Conservation (phyloP, 1,140 invertebrate genomes). For the Lepidurus packardi region DNA sequence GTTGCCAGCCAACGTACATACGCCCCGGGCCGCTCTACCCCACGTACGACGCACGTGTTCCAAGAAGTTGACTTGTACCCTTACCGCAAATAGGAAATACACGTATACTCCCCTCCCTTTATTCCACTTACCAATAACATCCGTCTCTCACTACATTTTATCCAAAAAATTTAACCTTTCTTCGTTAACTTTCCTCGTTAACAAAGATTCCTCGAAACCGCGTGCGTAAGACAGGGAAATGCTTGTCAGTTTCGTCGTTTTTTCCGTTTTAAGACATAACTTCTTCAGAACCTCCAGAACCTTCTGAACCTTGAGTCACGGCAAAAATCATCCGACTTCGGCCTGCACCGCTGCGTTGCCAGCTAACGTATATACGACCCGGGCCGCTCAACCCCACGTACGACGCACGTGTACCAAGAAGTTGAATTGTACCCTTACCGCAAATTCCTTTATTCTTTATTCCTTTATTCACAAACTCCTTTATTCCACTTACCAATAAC, state of each 20-base stretch:
- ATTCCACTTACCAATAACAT: not conserved
- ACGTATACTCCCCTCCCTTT: not conserved
- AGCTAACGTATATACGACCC: conserved; percentile 5
- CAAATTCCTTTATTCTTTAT: too few species aligned
- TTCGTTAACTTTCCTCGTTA: too few species aligned
- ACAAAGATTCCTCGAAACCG: too few species aligned
- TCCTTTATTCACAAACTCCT: too few species aligned
- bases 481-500: not conserved
- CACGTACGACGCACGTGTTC: conserved; percentile 17
- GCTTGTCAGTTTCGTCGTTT: too few species aligned
- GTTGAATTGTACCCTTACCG: conserved; percentile 20
- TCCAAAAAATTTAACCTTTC: not conserved
- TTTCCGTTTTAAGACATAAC: too few species aligned
- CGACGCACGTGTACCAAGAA: conserved; percentile 24
- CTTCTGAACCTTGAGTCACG: too few species aligned
- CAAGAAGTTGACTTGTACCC: conserved; percentile 27
- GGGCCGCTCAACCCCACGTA: not conserved
- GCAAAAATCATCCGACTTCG: not conserved
- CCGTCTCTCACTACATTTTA: not conserved
- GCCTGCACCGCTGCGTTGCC: conserved; percentile 23
- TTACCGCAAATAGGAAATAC: conserved; percentile 3
- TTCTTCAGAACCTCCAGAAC: too few species aligned
- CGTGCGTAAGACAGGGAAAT: too few species aligned
- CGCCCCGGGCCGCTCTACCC: not conserved
- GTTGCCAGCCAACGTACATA: conserved; percentile 14